Percentiles rank a stretch among this genome's conserved stretches.
These are phyloP conservation scores for Oceanodroma leucorhoa DNA, from an alignment of 2,797 vertebrate genomes.

Conservation along the genomic window DNA sequence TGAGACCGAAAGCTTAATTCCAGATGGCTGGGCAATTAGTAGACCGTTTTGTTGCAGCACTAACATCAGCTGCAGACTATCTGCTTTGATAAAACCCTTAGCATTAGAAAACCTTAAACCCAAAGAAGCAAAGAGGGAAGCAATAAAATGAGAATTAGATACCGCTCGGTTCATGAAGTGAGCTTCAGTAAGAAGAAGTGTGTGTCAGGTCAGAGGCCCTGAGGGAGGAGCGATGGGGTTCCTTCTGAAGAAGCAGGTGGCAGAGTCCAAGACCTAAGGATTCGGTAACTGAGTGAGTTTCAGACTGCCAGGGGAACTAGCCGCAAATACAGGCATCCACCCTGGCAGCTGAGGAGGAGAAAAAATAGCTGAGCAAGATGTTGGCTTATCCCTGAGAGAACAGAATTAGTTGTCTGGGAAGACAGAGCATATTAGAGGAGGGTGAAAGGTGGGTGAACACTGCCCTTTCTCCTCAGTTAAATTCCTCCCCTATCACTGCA, in stretches of 20 bases:
- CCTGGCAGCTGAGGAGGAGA: neutral
- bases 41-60: neutral
- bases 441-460: neutral
- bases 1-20: neutral
- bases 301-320: neutral
- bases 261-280: neutral
- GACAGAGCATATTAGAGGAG: neutral
- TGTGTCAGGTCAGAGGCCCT: neutral
- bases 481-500: neutral
- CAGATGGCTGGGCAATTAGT: neutral
- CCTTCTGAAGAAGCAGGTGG: neutral
- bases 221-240: neutral
- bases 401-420: constrained; percentile 26
- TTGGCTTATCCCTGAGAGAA: constrained; percentile 12
- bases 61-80: neutral
- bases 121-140: neutral
- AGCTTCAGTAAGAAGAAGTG: neutral
- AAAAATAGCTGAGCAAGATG: constrained; percentile 28
- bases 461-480: neutral
- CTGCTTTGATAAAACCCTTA: constrained; percentile 20
- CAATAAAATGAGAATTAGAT: neutral
- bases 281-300: constrained; percentile 9
- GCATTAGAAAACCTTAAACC: neutral
- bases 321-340: neutral
- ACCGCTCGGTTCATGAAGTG: neutral